Evolutionary conservation across 2,888 invertebrate species (phyloP), one percentile per base, ranked within the genome.

Genomic region (Drosophila maculinotata): DNA sequence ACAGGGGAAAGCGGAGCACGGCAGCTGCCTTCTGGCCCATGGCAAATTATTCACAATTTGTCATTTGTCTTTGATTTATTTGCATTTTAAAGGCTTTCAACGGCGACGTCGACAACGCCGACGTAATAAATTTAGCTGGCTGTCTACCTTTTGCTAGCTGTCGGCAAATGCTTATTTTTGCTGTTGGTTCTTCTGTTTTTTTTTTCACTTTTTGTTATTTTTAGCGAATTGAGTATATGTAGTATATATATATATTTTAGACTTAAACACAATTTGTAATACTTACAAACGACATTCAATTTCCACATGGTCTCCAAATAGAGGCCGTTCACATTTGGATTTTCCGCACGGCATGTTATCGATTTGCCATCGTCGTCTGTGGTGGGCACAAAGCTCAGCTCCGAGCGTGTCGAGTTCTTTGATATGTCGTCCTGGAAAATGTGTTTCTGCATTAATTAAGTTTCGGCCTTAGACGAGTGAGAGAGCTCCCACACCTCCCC

Each of bases 261-360:
- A 83, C 84, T 86, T 81, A 86, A 81, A 51, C 71, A 76, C 87
- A 82, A 87, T 84, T 84, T 87, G 87, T 87, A 85, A 81, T 93
- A 96, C 97, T 96, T 92, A 97, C 97, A 97, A 79, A 97, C 97
- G 87, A 97, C 97, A 92, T 95, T 95, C 91, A 97, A 95, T 90
- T 95, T 95, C 96, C 96, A 97, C 53, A 95, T 94, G 80, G 96
- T 95, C 92, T 97, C 97, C 82, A 96, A 92, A 91, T 93, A 95
- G 80, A 96, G 94, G 51, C 96, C 95, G 69, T 96, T 96, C 85
- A 97, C 96, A 93, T 96, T 96, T 69, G 97, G 97, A 93, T 97
- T 97, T 93, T 97, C 97, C 8, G 97, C 96, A 88, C 97, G 94
- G 92, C 97, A 97, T 66, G 95, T 96, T 93, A 97, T 95, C 84